Conservation (phyloP, 2,797 vertebrate species). For the Rhinophrynus dorsalis region DNA sequence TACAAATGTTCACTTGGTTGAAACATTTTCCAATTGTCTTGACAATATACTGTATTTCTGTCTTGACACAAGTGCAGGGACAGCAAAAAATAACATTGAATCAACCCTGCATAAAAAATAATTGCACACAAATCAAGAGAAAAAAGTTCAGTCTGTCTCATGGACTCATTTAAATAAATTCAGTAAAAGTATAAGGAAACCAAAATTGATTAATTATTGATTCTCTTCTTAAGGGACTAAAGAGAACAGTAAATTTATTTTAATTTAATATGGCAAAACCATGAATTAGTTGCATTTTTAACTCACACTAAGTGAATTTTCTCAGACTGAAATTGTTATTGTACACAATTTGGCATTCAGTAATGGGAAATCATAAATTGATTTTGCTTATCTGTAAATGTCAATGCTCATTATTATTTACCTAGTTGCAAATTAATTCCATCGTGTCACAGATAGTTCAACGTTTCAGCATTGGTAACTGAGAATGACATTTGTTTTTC, state of each 20-base stretch:
- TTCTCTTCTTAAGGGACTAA: conserved; percentile 5
- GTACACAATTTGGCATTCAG: conserved; percentile 40
- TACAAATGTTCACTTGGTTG: conserved; percentile 44
- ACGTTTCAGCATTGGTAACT: conserved; percentile 39
- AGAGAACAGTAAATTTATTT: conserved; percentile 22
- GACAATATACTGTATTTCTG: conserved; percentile 21
- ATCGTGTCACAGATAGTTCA: conserved; percentile 22
- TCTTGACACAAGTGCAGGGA: conserved; percentile 32
- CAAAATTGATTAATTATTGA: conserved; percentile 48
- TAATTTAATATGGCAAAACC: conserved; percentile 8
- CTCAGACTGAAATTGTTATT: conserved; percentile 25
- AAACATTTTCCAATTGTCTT: conserved; percentile 50
- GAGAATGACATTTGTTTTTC: conserved; percentile 20
- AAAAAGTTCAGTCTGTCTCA: not conserved
- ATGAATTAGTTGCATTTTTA: conserved; percentile 28
- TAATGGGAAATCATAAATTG: conserved; percentile 33
- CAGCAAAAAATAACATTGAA: conserved; percentile 38
- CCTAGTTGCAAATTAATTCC: conserved; percentile 19
- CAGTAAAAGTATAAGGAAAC: conserved; percentile 12
- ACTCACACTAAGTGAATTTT: not conserved
- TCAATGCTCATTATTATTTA: conserved; percentile 25
- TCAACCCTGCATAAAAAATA: conserved; percentile 50
- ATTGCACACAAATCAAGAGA: conserved; percentile 44
- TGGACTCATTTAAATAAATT: conserved; percentile 43
- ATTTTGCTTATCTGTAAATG: conserved; percentile 47